Base-by-base conservation (phyloP, 2,888 invertebrate genomes). In the Nomada goodeniana region DNA sequence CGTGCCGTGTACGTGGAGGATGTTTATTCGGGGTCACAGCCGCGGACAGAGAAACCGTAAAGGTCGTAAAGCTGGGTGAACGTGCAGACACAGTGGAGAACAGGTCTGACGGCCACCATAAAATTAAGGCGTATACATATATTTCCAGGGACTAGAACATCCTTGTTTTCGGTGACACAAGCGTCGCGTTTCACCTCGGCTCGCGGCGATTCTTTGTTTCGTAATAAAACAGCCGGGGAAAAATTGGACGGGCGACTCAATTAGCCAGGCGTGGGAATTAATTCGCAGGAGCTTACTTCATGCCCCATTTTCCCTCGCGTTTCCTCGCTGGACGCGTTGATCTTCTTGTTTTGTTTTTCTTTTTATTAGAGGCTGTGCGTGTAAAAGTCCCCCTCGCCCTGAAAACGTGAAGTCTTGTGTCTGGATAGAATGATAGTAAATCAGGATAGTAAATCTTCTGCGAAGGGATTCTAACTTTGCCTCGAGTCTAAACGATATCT, bases 1-100 rank as follows among this genome's bases (percentile, higher is more conserved):
- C 47, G 36, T 44, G 70, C 57, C 76, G 10, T 47, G 69, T 15
- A 47, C 47, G 15, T 75, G 44, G 23, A 23, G 26, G 77, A 65
- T 78, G 87, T 82, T 86, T 78, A 73, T 76, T 60, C 71, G 53
- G 29, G 47, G 23, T 69, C 76, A 18, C 67, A 76, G 65, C 52
- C 67, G 59, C 53, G 67, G 20, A 70, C 64, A 61, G 47, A 73
- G 71, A 69, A 83, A 68, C 80, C 73, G 65, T 71, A 50, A 77
- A 77, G 81, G 78, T 78, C 82, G 82, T 78, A 78, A 83, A 83
- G 77, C 74, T 71, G 26, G 53, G 13, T 20, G 42, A 53, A 13
- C 26, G 67, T 60, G 68, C 71, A 71, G 59, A 68, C 64, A 67
- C 67, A 0, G 9, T 2, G 15, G 50, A 42, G 52, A n/a, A 64